phyloP scores from a whole-genome alignment of 2,888 invertebrate genomes.

The Poecilus cupreus region DNA sequence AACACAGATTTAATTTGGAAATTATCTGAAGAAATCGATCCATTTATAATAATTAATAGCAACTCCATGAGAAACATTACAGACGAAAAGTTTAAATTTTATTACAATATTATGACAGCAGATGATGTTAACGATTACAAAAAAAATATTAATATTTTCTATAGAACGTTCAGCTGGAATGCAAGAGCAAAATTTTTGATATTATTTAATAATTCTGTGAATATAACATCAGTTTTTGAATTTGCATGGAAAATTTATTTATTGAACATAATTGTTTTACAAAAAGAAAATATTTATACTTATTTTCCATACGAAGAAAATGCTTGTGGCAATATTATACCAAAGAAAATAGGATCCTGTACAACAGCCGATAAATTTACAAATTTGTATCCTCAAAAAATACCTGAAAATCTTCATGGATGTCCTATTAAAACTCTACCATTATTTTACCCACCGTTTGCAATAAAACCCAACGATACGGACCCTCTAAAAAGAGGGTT shows the following conservation, averaged over 20 bases:
- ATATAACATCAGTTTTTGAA: conserved; percentile 12
- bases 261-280: conserved; percentile 26
- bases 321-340: neutral
- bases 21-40: neutral
- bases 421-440: conserved; percentile 21
- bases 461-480: neutral
- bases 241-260: conserved; percentile 26
- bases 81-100: conserved; percentile 26
- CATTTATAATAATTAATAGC: conserved; percentile 1
- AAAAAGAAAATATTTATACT: conserved; percentile 26
- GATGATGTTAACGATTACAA: neutral
- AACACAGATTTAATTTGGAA: neutral
- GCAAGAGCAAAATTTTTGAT: conserved; percentile 47
- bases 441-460: conserved; percentile 7
- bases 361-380: no score
- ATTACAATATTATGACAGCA: conserved; percentile 6
- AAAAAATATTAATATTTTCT: conserved; percentile 21
- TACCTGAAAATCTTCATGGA: conserved; percentile 11
- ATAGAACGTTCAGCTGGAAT: conserved; percentile 43
- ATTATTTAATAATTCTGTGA: neutral
- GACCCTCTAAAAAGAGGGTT: neutral
- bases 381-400: conserved; percentile 4
- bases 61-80: neutral
- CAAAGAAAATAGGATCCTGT: conserved; percentile 9
- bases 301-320: conserved; percentile 31